phyloP scores from a whole-genome alignment of 2,797 vertebrate species.

The Psittacula echo region DNA sequence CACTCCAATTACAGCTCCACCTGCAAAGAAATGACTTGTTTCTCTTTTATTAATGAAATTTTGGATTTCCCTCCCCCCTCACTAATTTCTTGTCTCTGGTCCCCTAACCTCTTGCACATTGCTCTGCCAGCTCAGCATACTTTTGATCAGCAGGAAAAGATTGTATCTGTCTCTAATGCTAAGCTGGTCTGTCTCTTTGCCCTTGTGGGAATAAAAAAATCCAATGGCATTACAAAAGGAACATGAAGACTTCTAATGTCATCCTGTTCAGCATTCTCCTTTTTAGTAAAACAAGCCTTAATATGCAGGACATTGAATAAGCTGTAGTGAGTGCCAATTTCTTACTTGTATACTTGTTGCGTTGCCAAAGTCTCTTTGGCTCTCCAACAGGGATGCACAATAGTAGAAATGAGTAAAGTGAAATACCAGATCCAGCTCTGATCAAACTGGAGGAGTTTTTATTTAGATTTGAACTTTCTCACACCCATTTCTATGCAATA shows the following conservation, averaged over 20 bases:
- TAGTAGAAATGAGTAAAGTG: constrained; percentile 50
- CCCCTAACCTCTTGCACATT: not conserved
- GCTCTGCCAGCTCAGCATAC: constrained; percentile 1
- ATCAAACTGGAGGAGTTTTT: constrained; percentile 26
- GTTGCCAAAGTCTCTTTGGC: constrained; percentile 61
- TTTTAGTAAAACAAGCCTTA: constrained; percentile 40
- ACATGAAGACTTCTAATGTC: not conserved
- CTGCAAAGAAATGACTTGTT: not conserved
- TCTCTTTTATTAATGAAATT: not conserved
- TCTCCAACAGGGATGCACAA: constrained; percentile 57
- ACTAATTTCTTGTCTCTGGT: not conserved
- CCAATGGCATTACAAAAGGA: constrained; percentile 17
- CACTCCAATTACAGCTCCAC: not conserved
- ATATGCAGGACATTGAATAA: constrained; percentile 51
- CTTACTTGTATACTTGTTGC: constrained; percentile 33
- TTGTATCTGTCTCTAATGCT: not conserved
- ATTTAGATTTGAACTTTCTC: constrained; percentile 67
- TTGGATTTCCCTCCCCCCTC: not conserved
- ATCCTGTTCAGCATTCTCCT: not conserved
- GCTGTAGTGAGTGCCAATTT: not conserved
- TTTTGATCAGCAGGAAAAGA: constrained; percentile 1
- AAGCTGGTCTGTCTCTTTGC: not conserved
- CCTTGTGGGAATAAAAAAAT: constrained; percentile 28
- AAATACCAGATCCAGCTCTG: constrained; percentile 53
- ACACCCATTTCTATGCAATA: constrained; percentile 43